Percentiles rank a stretch among this genome's conserved stretches.
Conservation (phyloP, 2,113 vertebrate genomes). For the Nyctibius bracteatus region DNA sequence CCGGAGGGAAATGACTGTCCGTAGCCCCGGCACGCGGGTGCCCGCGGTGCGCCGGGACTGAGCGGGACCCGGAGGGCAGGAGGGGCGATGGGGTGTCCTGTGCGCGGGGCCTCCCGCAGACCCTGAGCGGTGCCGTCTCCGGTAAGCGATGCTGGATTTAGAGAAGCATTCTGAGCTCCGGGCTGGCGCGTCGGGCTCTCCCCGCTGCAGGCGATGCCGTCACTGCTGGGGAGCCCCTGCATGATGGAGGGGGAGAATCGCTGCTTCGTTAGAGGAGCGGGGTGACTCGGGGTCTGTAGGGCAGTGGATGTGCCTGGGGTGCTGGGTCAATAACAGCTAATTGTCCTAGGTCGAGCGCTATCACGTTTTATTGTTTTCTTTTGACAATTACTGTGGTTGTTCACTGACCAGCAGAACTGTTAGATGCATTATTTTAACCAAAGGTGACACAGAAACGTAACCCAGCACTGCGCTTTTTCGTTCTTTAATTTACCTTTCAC, state of each 20-base stretch:
- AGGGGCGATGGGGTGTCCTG: constrained; percentile 30
- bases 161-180: background rate
- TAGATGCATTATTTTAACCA: background rate
- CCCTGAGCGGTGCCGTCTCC: background rate
- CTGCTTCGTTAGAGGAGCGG: background rate
- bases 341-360: background rate
- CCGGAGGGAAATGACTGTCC: background rate
- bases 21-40: background rate
- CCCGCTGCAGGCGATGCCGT: background rate
- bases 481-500: background rate
- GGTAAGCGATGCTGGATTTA: background rate
- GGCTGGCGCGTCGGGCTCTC: background rate
- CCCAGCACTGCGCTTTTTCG: background rate
- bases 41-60: background rate
- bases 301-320: background rate
- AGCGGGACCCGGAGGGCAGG: background rate
- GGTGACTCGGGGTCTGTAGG: background rate
- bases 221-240: background rate
- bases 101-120: background rate
- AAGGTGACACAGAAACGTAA: background rate
- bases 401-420: background rate
- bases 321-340: background rate
- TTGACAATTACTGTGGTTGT: background rate
- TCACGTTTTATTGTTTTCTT: background rate
- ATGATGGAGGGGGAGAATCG: background rate